phyloP scores from a whole-genome alignment of 1,140 invertebrate genomes.

The Drosophila parvula region DNA sequence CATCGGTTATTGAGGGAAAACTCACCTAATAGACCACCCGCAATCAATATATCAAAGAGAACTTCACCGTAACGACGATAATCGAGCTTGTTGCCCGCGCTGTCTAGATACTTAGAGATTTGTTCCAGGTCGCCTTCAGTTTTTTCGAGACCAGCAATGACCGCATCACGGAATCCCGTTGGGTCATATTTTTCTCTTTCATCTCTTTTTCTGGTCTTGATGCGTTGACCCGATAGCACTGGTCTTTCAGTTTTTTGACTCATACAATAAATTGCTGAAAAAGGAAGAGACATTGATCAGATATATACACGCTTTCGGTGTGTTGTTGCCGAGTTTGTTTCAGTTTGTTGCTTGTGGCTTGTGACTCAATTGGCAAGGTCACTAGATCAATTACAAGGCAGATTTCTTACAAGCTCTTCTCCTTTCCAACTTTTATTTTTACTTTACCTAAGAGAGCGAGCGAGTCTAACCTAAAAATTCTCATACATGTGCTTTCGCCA shows the following conservation, averaged over 20 bases:
- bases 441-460: background rate
- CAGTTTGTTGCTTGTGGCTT: constrained; percentile 8
- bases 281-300: constrained; percentile 35
- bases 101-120: constrained; percentile 96
- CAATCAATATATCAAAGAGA: constrained; percentile 98
- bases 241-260: constrained; percentile 99
- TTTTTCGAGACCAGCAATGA: constrained; percentile 96
- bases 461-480: constrained; percentile 68
- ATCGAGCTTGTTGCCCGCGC: constrained; percentile 97
- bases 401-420: constrained; percentile 12
- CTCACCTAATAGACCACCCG: constrained; percentile 92
- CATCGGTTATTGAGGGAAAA: background rate
- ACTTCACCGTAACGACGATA: constrained; percentile 98
- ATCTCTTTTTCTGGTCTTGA: constrained; percentile 99
- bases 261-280: constrained; percentile 98
- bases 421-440: background rate
- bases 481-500: constrained; percentile 45
- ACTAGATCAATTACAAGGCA: constrained; percentile 28
- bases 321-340: constrained; percentile 13
- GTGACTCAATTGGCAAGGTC: constrained; percentile 42
- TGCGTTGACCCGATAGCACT: constrained; percentile 99
- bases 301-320: constrained; percentile 25
- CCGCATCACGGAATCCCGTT: constrained; percentile 97
- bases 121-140: constrained; percentile 95
- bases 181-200: constrained; percentile 99